Percentiles rank a stretch among this genome's conserved stretches.
These are phyloP conservation scores for Saimiri boliviensis DNA, from an alignment of 2,113 vertebrate genomes.

Conservation along the genomic window DNA sequence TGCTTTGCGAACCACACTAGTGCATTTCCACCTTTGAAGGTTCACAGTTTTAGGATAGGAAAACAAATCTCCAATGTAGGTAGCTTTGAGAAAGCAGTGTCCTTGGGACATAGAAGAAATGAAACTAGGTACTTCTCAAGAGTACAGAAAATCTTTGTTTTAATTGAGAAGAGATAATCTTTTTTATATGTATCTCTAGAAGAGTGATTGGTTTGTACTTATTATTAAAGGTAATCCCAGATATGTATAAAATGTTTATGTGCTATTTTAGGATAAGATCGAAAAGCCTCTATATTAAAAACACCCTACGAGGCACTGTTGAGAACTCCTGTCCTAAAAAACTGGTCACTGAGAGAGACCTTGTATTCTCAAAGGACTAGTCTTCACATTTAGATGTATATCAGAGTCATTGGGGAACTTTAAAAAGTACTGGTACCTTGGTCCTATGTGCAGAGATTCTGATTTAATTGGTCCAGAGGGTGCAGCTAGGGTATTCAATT, in stretches of 20 bases:
- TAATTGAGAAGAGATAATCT: neutral
- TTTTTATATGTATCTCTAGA: neutral
- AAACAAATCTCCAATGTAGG: neutral
- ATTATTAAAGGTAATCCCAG: neutral
- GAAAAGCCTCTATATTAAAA: neutral
- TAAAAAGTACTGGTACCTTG: neutral
- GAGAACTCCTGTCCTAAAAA: neutral
- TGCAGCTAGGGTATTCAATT: neutral
- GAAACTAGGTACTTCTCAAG: neutral
- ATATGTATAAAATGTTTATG: neutral
- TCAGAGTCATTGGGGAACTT: neutral
- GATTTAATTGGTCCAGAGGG: neutral
- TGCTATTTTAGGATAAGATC: neutral
- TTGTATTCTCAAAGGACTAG: neutral
- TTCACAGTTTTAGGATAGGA: neutral
- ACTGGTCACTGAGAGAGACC: neutral
- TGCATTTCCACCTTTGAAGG: neutral
- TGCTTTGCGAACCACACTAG: neutral
- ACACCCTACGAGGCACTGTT: neutral
- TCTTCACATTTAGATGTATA: neutral
- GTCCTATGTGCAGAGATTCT: neutral
- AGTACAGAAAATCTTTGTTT: neutral
- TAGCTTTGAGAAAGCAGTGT: neutral
- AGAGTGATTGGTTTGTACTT: neutral
- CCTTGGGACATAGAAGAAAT: neutral